Percentiles rank a stretch among this genome's conserved stretches.
Conservation (phyloP, 2,113 vertebrate species). For the Erinaceus europaeus region DNA sequence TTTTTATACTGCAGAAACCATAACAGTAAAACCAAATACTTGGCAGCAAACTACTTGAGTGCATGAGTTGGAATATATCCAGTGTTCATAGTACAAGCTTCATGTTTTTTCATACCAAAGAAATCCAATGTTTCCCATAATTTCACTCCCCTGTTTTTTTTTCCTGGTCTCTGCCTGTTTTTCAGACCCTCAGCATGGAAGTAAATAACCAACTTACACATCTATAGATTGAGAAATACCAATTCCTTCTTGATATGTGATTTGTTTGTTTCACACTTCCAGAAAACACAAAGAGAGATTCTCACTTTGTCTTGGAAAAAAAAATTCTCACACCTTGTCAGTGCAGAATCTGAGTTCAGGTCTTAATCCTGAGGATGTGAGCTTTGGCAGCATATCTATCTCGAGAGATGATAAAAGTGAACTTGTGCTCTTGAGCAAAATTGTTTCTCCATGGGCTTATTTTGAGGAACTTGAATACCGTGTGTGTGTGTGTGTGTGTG, state of each 20-base stretch:
- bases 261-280: not conserved
- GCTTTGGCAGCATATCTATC: not conserved
- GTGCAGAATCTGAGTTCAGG: not conserved
- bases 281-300: constrained; percentile 7
- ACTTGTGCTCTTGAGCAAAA: constrained; percentile 5
- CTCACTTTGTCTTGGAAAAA: not conserved
- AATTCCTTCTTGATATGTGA: not conserved
- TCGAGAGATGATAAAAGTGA: not conserved
- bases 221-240: not conserved
- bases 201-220: not conserved
- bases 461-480: too few species aligned
- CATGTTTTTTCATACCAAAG: not conserved
- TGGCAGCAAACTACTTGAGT: not conserved
- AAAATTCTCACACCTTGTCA: not conserved
- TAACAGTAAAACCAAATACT: constrained; percentile 20
- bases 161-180: not conserved
- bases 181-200: not conserved
- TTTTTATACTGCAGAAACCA: not conserved
- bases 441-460: not conserved
- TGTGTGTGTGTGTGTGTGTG: too few species aligned
- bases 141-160: not conserved
- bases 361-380: not conserved
- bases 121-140: not conserved
- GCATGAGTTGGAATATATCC: not conserved
- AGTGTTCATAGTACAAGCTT: not conserved